Percentiles rank a stretch among this genome's conserved stretches.
phyloP scores from a whole-genome alignment of 2,113 vertebrate species.

The Cyrtonyx montezumae region DNA sequence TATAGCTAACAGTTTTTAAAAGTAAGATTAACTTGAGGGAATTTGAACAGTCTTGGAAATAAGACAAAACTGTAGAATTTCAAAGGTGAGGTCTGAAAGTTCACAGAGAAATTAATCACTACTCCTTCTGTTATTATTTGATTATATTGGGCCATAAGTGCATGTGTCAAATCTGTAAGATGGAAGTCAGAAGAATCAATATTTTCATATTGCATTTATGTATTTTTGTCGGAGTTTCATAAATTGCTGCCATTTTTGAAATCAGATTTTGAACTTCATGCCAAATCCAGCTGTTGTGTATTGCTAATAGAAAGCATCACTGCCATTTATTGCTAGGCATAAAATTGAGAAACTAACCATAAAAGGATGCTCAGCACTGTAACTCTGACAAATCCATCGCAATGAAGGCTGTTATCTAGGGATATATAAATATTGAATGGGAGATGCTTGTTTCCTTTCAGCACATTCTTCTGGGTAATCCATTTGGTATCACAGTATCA shows the following conservation, averaged over 20 bases:
- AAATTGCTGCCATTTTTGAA: conserved; percentile 56
- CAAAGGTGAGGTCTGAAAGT: conserved; percentile 14
- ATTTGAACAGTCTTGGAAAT: conserved; percentile 5
- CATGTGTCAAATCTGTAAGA: conserved; percentile 18
- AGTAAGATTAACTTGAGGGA: conserved; percentile 16
- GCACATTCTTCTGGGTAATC: conserved; percentile 42
- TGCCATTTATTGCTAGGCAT: conserved; percentile 60
- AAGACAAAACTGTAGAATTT: conserved; percentile 3
- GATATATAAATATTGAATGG: conserved; percentile 60
- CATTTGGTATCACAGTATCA: conserved; percentile 36
- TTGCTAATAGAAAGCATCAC: conserved; percentile 24
- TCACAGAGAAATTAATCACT: conserved; percentile 25
- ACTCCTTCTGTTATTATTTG: conserved; percentile 51
- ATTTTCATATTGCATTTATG: conserved; percentile 58
- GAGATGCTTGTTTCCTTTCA: conserved; percentile 49
- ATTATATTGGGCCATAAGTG: conserved; percentile 53
- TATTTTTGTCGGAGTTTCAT: conserved; percentile 53
- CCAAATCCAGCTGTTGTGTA: conserved; percentile 56
- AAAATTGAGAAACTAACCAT: conserved; percentile 63
- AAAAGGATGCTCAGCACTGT: conserved; percentile 52
- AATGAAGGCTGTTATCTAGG: conserved; percentile 52
- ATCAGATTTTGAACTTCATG: conserved; percentile 40
- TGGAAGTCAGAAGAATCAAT: conserved; percentile 39
- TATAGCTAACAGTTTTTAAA: conserved; percentile 7
- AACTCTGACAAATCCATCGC: conserved; percentile 61